Conservation (phyloP, 2,113 vertebrate genomes). For the Elaphurus davidianus region DNA sequence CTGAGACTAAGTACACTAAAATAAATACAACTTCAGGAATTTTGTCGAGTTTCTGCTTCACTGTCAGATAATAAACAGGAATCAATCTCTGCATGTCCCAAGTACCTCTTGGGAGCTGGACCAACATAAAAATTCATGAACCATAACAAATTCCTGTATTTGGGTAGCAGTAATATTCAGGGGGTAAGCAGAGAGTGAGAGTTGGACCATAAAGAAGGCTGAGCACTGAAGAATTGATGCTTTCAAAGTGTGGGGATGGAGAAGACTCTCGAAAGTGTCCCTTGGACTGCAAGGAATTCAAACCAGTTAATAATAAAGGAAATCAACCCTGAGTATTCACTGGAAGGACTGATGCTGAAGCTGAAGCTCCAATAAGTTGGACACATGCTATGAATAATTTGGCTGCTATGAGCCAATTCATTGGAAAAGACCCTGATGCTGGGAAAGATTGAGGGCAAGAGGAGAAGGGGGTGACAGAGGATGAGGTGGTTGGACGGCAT, state of each 20-base stretch:
- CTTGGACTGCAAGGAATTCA: too few relatives aligned
- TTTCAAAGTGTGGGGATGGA: too few relatives aligned
- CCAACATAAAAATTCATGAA: not conserved
- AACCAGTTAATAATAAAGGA: too few relatives aligned
- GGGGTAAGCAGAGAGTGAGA: too few relatives aligned
- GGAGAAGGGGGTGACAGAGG: not conserved
- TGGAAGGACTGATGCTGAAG: too few relatives aligned
- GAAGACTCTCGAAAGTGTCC: too few relatives aligned
- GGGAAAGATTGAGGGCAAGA: not conserved
- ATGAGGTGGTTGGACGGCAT: not conserved
- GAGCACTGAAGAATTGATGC: too few relatives aligned
- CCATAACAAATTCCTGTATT: not conserved
- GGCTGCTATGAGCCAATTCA: not conserved
- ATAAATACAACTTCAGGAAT: not conserved
- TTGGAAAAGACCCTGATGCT: not conserved
- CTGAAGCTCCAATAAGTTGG: too few relatives aligned
- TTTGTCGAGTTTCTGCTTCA: not conserved
- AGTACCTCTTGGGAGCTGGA: not conserved
- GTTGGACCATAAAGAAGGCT: too few relatives aligned
- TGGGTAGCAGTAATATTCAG: not conserved
- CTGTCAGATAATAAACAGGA: not conserved
- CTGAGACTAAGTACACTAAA: not conserved
- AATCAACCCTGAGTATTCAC: too few relatives aligned
- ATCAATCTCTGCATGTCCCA: not conserved
- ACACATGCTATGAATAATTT: too few relatives aligned